Percentiles rank a stretch among this genome's conserved stretches.
These are phyloP conservation scores for Thomomys bottae DNA, from an alignment of 2,113 vertebrate species.

Conservation along the genomic window DNA sequence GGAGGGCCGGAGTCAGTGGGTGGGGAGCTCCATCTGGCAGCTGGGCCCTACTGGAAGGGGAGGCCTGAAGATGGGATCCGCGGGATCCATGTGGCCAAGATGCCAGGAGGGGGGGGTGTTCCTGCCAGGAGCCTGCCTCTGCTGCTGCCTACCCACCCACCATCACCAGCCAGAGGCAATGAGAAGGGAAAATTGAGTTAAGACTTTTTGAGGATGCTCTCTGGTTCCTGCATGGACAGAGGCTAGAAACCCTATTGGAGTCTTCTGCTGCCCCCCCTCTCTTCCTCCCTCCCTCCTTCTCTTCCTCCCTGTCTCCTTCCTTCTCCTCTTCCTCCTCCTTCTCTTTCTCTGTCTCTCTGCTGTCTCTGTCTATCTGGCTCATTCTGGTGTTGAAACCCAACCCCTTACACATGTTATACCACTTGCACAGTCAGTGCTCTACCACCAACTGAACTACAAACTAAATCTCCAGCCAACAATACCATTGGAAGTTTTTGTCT, in stretches of 20 bases:
- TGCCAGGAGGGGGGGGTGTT: fast-evolving
- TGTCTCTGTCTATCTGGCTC: too few relatives aligned
- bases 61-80: background rate
- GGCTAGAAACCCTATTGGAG: too few relatives aligned
- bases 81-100: fast-evolving
- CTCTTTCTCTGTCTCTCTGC: too few relatives aligned
- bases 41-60: background rate
- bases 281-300: too few relatives aligned
- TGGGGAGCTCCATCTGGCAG: conserved; percentile 14
- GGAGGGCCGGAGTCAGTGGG: background rate
- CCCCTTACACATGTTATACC: too few relatives aligned
- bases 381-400: too few relatives aligned
- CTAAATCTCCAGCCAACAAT: too few relatives aligned
- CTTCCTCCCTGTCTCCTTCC: too few relatives aligned
- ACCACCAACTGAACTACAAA: too few relatives aligned
- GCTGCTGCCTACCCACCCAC: background rate
- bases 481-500: background rate
- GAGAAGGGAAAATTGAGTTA: background rate
- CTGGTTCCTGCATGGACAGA: background rate
- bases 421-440: too few relatives aligned
- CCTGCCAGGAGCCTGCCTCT: fast-evolving
- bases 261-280: too few relatives aligned
- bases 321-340: too few relatives aligned
- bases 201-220: background rate
- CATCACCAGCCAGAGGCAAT: background rate